Base-by-base conservation (phyloP, 2,888 invertebrate species). In the Icerya purchasi region DNA sequence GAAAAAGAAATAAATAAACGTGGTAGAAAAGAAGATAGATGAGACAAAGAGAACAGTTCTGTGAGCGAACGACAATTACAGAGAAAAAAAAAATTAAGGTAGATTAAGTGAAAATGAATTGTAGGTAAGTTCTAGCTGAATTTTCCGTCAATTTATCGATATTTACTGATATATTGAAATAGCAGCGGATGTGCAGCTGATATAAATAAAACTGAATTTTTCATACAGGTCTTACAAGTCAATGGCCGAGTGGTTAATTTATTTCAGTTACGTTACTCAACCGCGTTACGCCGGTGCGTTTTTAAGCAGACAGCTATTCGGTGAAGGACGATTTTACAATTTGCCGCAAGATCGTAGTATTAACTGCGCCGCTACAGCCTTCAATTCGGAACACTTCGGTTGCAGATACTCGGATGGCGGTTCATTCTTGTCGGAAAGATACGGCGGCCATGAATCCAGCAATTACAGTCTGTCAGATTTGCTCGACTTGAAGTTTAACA, bases 221-320 rank as follows among this genome's bases (percentile, higher is more conserved):
- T 58, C n/a, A 62, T 66, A 23, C 71, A 85, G 87, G 66, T 84
- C 86, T 0, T 81, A 82, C 68, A 81, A 82, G 69, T 83, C 85
- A 18, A 76, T 84, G 61, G 84, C 86, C 66, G 84, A 86, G 50
- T 88, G 86, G 86, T 72, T 88, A 2, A 82, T 81, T 70, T 87
- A 86, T 69, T 71, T 85, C 50, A 85, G 86, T 0, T 88, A 85
- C 69, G 78, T 82, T 14, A 83, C 84, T 0, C 86, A 88, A 71
- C 80, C 83, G 0, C 78, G 87, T 8, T 90, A 88, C 70, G 84
- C 84, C 0, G 82, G 86, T 0, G 81, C 85, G 1, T 78, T 83
- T 68, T 73, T 89, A 20, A 83, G 83, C 68, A 76, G 83, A 57
- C 82, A 80, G 69, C 75, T 85, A 8, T 86, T 87, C 69, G 66